Evolutionary conservation across 2,113 vertebrate species (phyloP).

Genomic region (Candoia aspera): DNA sequence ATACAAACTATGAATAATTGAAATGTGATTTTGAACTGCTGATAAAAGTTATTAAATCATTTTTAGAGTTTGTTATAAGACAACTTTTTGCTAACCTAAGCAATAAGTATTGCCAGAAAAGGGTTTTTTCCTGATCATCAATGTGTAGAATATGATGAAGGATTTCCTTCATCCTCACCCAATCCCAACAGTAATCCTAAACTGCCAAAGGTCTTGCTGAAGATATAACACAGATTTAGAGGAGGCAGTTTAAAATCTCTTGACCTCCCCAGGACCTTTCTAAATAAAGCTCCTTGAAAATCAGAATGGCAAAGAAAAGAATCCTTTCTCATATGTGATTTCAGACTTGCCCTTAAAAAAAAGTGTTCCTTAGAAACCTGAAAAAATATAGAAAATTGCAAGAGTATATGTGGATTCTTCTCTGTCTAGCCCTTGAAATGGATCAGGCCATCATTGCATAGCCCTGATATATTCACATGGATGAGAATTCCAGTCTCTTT

Average conservation of each 20-base stretch:
- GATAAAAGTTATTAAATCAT: constrained; percentile 37
- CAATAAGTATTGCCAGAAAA: constrained; percentile 20
- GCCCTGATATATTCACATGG: neutral
- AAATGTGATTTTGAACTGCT: constrained; percentile 52
- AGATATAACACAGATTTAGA: constrained; percentile 48
- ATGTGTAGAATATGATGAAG: neutral
- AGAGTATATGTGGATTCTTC: constrained; percentile 8
- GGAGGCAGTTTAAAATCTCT: constrained; percentile 54
- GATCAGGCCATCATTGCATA: neutral
- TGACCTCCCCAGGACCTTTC: constrained; percentile 63
- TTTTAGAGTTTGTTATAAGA: constrained; percentile 30
- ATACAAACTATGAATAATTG: constrained; percentile 35
- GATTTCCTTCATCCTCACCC: constrained; percentile 1
- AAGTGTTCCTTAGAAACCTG: constrained; percentile 57
- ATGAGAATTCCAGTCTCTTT: neutral
- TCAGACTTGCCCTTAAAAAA: constrained; percentile 43
- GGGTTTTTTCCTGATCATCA: constrained; percentile 7
- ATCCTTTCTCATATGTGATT: constrained; percentile 57
- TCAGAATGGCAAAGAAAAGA: constrained; percentile 61
- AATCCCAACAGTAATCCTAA: constrained; percentile 11
- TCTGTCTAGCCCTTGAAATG: neutral
- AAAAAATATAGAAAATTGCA: constrained; percentile 55
- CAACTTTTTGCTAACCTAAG: constrained; percentile 27
- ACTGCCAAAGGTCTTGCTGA: constrained; percentile 51
- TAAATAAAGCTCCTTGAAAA: constrained; percentile 56